These are phyloP conservation scores for Brachyhypopomus gauderio DNA, from an alignment of 2,113 vertebrate genomes.

Conservation along the genomic window DNA sequence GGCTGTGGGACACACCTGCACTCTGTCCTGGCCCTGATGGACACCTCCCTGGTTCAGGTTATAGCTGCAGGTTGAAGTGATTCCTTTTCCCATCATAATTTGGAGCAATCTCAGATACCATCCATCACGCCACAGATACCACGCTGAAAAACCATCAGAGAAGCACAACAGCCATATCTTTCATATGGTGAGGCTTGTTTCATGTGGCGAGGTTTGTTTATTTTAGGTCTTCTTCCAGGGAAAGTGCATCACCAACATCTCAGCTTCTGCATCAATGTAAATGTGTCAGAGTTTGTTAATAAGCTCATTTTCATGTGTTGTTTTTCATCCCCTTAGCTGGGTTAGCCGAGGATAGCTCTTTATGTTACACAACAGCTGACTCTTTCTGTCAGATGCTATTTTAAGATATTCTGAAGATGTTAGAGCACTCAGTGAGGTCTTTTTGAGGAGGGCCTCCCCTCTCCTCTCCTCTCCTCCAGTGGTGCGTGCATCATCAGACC, in stretches of 20 bases:
- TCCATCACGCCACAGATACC: conserved; percentile 63
- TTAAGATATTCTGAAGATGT: not conserved
- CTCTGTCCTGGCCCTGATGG: too few relatives aligned
- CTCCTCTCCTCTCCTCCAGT: not conserved
- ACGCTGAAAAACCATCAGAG: not conserved
- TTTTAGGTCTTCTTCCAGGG: not conserved
- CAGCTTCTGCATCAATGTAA: too few relatives aligned
- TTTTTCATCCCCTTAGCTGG: not conserved
- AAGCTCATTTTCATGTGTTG: not conserved
- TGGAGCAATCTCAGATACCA: conserved; percentile 60
- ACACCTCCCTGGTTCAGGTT: conserved; percentile 64
- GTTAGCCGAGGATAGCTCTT: not conserved
- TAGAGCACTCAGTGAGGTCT: not conserved
- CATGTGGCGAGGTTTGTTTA: too few relatives aligned
- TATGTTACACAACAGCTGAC: conserved; percentile 1
- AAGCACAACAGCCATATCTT: conserved; percentile 7
- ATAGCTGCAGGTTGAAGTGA: conserved; percentile 68
- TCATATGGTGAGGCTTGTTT: not conserved
- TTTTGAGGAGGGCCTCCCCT: not conserved
- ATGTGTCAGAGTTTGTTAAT: too few relatives aligned
- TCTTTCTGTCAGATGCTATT: not conserved
- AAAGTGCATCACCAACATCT: too few relatives aligned
- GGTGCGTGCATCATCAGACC: not conserved
- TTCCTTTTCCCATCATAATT: conserved; percentile 64
- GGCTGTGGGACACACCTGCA: too few relatives aligned